A percentile compares a stretch with the other conserved stretches of the same genome.
phyloP scores from a whole-genome alignment of 2,113 vertebrate genomes.

The Carettochelys insculpta region DNA sequence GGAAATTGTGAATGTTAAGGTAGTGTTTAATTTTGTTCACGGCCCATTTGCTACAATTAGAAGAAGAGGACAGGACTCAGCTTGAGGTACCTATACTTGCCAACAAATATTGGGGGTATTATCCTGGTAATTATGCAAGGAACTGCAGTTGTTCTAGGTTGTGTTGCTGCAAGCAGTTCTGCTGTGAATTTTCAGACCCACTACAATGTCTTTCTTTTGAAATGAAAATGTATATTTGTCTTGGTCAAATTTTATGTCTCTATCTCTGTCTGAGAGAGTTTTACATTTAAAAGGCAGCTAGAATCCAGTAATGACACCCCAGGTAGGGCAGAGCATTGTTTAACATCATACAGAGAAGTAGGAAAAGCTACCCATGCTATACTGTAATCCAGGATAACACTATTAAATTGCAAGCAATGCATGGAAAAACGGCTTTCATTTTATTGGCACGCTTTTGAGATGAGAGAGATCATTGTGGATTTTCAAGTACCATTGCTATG shows the following conservation, averaged over 20 bases:
- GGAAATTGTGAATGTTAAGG: neutral
- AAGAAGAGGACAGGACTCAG: neutral
- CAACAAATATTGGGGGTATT: neutral
- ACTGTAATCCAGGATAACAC: neutral
- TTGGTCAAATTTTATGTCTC: neutral
- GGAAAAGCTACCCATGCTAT: neutral
- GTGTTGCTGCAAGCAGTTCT: neutral
- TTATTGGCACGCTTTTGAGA: neutral
- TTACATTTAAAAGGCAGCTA: neutral
- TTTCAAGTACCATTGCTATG: neutral
- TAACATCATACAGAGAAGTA: neutral
- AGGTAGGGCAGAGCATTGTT: neutral
- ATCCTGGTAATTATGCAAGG: neutral
- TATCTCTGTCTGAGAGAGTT: neutral
- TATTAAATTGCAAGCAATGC: neutral
- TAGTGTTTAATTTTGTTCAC: neutral
- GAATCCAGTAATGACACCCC: neutral
- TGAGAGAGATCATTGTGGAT: neutral
- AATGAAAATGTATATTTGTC: neutral
- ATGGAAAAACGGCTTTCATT: neutral
- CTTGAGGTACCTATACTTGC: neutral
- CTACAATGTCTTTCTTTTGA: neutral
- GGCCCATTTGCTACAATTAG: neutral
- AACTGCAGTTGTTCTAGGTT: neutral
- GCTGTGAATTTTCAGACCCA: neutral